These are phyloP conservation scores for Budorcas taxicolor DNA, from an alignment of 2,113 vertebrate species.

Conservation along the genomic window DNA sequence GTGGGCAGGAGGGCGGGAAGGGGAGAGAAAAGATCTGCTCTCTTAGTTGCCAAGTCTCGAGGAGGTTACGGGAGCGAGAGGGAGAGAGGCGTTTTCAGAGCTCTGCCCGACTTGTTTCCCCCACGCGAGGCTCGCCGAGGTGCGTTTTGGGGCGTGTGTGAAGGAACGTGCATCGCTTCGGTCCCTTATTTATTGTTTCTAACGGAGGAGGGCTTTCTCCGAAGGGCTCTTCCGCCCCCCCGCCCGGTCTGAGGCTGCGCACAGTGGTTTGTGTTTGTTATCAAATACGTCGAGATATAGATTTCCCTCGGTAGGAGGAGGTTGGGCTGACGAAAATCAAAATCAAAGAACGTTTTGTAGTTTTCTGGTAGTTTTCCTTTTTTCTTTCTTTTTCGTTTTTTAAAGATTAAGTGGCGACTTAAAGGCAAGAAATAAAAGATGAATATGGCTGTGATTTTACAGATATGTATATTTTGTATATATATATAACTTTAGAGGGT, in stretches of 20 bases:
- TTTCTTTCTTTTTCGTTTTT: not conserved
- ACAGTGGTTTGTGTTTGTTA: conserved; percentile 57
- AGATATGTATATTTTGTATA: not conserved
- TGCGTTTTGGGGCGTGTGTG: conserved; percentile 25
- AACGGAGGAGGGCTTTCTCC: conserved; percentile 47
- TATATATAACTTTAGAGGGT: conserved; percentile 17
- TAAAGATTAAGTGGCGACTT: not conserved
- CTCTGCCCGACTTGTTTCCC: not conserved
- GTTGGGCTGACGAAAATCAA: not conserved
- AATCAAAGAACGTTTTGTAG: not conserved
- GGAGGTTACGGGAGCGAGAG: not conserved
- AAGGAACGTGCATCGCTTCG: conserved; percentile 29
- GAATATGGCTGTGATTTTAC: not conserved
- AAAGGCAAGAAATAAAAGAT: not conserved
- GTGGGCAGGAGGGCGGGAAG: conserved; percentile 33
- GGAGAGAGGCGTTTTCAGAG: not conserved
- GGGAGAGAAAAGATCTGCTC: not conserved
- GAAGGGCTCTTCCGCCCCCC: not conserved
- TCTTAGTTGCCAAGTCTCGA: conserved; percentile 30
- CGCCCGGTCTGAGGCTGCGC: conserved; percentile 62
- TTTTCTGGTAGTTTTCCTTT: not conserved
- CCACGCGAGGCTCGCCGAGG: not conserved
- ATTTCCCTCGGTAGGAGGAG: not conserved
- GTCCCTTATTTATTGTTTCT: conserved; percentile 65
- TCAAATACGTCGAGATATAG: conserved; percentile 35